Evolutionary conservation across 2,888 invertebrate species (phyloP), one percentile per base, ranked within the genome.

Genomic region (Stenodera caucasica): DNA sequence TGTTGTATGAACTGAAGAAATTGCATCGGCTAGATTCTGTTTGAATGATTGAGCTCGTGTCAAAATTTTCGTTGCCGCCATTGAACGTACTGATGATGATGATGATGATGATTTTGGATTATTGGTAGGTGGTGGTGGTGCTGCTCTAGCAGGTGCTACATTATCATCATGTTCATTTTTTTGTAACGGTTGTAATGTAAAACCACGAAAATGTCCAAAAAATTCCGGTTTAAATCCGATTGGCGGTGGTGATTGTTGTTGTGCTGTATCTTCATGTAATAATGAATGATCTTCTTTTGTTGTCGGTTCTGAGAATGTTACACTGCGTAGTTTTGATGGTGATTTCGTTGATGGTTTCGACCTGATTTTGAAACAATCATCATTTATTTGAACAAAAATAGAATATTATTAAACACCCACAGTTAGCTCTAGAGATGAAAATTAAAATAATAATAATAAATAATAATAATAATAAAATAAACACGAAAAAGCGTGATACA

Each of bases 171-270:
- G 83, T 53, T 70, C 66, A 3, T 63, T 33, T 50, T 84, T 84
- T 0, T 84, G 84, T 0, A 89, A 82, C 0, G 91, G 90, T 0
- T 87, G 84, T 49, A 94, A 83, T 0, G 90, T 67, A 79, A 94
- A 94, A 0, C 94, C 94, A 80, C 91, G 92, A 81, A 92, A 93
- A 72, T 92, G 90, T 0, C 94, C 94, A 77, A 92, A 92, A 81
- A 94, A 88, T 72, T 89, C 45, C 23, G 45, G 6, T 45, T 23
- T 45, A 21, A 45, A 45, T n/a, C 45, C 45, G 12, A 76, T 65
- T 6, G 72, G 70, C n/a, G 66, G 61, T 2, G 67, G 60, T 54
- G 69, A 33, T 53, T 53, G 15, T 50, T n/a, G 21, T 57, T 51
- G 70, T 7, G 73, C 64, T 14, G 75, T 63, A 9, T 78, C 77